A percentile compares a stretch with the other conserved stretches of the same genome.
These are phyloP conservation scores for Hypothenemus hampei DNA, from an alignment of 1,140 invertebrate species.

Conservation along the genomic window DNA sequence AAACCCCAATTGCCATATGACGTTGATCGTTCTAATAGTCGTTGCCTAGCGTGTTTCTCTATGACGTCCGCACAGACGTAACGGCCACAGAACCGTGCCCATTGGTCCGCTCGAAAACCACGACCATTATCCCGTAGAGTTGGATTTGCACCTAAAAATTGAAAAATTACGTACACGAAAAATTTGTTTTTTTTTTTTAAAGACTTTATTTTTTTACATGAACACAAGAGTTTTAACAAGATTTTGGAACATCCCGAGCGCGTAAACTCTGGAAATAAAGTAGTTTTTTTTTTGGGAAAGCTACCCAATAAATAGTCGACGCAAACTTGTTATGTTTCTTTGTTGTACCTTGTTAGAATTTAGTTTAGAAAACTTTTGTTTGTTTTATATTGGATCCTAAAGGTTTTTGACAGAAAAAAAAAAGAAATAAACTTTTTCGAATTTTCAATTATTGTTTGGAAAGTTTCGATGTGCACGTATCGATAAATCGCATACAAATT, in stretches of 20 bases:
- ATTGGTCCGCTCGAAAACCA: slow-evolving; percentile 68
- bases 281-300: too few relatives aligned
- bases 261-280: too few relatives aligned
- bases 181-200: not conserved
- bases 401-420: too few relatives aligned
- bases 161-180: not conserved
- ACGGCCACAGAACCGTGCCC: slow-evolving; percentile 72
- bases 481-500: too few relatives aligned
- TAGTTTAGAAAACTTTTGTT: too few relatives aligned
- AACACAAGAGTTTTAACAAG: not conserved
- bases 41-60: slow-evolving; percentile 60
- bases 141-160: slow-evolving; percentile 64
- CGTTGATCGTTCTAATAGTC: slow-evolving; percentile 52
- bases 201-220: not conserved
- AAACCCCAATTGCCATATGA: slow-evolving; percentile 56
- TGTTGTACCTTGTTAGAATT: too few relatives aligned
- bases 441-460: too few relatives aligned
- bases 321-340: too few relatives aligned
- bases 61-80: slow-evolving; percentile 71
- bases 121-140: slow-evolving; percentile 65
- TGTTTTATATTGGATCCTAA: too few relatives aligned
- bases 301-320: too few relatives aligned
- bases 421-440: too few relatives aligned
- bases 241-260: not conserved
- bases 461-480: too few relatives aligned